These are phyloP conservation scores for Aeoliscus strigatus DNA, from an alignment of 2,797 vertebrate genomes.

Conservation along the genomic window DNA sequence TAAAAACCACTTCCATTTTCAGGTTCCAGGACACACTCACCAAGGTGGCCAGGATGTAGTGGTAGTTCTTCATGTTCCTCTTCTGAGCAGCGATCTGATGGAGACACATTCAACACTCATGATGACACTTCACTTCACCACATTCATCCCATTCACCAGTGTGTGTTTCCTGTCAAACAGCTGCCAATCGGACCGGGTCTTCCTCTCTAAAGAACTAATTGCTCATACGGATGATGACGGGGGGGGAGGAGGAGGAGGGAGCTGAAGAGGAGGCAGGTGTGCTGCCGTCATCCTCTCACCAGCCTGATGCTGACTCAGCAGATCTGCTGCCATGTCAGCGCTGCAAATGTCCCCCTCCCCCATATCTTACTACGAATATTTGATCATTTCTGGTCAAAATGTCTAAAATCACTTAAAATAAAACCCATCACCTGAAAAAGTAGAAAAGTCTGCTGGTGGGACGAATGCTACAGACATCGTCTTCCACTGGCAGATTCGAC, in stretches of 20 bases:
- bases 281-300: constrained; percentile 29
- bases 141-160: constrained; percentile 9
- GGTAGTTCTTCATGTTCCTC: constrained; percentile 92
- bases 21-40: constrained; percentile 75
- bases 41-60: constrained; percentile 97
- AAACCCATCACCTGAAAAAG: too few species aligned
- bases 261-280: constrained; percentile 36
- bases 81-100: constrained; percentile 86
- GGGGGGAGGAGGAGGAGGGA: constrained; percentile 3
- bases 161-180: constrained; percentile 23
- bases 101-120: constrained; percentile 2
- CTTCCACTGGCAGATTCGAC: too few species aligned
- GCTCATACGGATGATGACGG: constrained; percentile 19
- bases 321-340: too few species aligned
- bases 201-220: constrained; percentile 64
- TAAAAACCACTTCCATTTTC: too few species aligned
- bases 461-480: too few species aligned
- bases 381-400: too few species aligned
- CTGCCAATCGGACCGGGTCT: constrained; percentile 55
- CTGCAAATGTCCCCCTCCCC: too few species aligned
- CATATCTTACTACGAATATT: too few species aligned
- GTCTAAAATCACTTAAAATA: too few species aligned
- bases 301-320: too few species aligned
- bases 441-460: too few species aligned
- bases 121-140: too few species aligned